Evolutionary conservation across 2,888 invertebrate genomes (phyloP), one percentile per base, ranked within the genome.

Genomic region (Timandra comae): DNA sequence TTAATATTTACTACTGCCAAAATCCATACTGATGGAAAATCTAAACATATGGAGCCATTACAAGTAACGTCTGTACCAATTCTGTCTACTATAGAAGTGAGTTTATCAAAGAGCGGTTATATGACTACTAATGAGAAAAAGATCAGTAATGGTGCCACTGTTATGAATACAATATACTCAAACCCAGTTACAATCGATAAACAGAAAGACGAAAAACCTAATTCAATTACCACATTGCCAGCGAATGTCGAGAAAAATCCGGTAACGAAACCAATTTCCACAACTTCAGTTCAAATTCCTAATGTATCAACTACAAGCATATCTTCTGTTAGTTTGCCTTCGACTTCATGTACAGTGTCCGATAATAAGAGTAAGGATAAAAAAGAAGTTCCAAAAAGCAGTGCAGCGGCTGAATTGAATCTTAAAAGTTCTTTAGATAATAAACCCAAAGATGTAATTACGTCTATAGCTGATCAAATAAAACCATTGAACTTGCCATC

Each of bases 1-100:
- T 51, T 82, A 40, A 84, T 85, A 46, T 84, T 85, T 46, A 85
- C 84, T 10, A 84, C 81, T n/a, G 85, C 85, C 4, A 85, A 82
- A 69, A 85, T 84, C 48, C 81, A 82, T 31, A 59, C 69, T 2
- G 75, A 80, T 41, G 65, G 60, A 24, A 75, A 75, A 62, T 57
- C 58, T 12, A 76, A 69, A 43, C 52, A 67, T 9, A 76, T 77
- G 69, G 78, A 81, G 54, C 76, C 79, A 21, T 54, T 80, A 30
- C 78, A 80, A 49, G 61, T 77, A 21, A 79, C 75, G 19, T 63
- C 78, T 13, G 70, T 67, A 13, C 82, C 84, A 27, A 81, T 84
- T 51, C 48, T 73, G 43, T 82, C 82, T 16, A 79, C 80, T 2
- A 59, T 67, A 30, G 82, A 82, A 64, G 63, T 70, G 0, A 67